Evolutionary conservation across 2,113 vertebrate genomes (phyloP), one percentile per base, ranked within the genome.

Genomic region (Crypturellus undulatus): DNA sequence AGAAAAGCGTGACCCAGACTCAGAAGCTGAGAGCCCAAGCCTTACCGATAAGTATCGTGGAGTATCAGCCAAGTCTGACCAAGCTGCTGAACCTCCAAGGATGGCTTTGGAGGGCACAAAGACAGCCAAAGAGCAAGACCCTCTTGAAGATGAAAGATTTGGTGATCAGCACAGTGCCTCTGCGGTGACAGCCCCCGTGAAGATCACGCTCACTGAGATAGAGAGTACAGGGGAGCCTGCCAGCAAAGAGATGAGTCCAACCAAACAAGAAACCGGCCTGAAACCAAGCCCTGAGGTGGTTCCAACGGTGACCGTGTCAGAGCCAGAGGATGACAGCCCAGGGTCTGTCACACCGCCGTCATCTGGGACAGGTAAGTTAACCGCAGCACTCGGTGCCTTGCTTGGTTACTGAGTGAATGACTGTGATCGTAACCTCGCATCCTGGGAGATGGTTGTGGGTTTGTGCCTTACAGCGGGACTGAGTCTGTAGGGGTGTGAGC

Each of bases 241-340:
- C 47, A 83, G 93, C 90, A 88, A 91, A 79, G 97, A 96, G 95
- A 60, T 93, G 4, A 96, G 87, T 80, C 95, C 30, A 0, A 96
- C 94, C 94, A 98, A 86, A 96, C 98, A 71, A 36, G 98, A 99
- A 45, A 79, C 90, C 0, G 97, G 98, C 77, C 98, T 99, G 85
- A 99, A 99, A 70, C 98, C 98, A 14, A 98, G 98, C 87, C 96
- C 96, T 10, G 98, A 99, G 93, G 98, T 98, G 28, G 99, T 99
- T 62, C 99, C 99, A 12, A 99, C 97, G 0, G 99, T 99, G 95
- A 99, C 98, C 0, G 98, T 99, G 65, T 99, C 99, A 0, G 99
- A 99, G 96, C 99, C 99, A 2, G 99, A 99, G 96, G 99, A 99
- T 32, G 99, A 99, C 92, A 99, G 99, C 93, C 99, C 99, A 0